phyloP scores from a whole-genome alignment of 2,888 invertebrate species.

The Metopia argyrocephala region DNA sequence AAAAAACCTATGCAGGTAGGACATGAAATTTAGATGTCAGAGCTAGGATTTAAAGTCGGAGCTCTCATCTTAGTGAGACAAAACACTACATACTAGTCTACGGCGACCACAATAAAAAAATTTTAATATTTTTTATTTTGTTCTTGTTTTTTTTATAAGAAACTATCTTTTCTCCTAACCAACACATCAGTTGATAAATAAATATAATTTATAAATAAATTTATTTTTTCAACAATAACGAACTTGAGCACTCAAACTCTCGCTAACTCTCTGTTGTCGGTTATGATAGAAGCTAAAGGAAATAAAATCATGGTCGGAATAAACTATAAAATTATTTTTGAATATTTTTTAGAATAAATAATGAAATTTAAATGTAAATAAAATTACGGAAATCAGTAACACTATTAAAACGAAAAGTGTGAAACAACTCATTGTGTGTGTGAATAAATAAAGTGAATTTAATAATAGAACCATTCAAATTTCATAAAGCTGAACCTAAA shows the following conservation, averaged over 20 bases:
- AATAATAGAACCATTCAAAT: not conserved
- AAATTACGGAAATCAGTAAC: constrained; percentile 42
- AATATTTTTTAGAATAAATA: constrained; percentile 51
- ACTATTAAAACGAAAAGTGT: constrained; percentile 36
- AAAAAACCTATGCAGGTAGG: too few relatives aligned
- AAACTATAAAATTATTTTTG: constrained; percentile 39
- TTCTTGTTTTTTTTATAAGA: too few relatives aligned
- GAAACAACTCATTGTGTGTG: constrained; percentile 48
- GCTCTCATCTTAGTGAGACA: too few relatives aligned
- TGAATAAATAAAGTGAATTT: constrained; percentile 17
- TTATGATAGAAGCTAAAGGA: constrained; percentile 43
- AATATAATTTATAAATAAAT: constrained; percentile 48
- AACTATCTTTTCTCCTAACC: not conserved
- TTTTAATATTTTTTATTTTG: too few relatives aligned
- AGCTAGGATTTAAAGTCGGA: too few relatives aligned
- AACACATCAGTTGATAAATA: constrained; percentile 9
- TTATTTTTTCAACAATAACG: constrained; percentile 27
- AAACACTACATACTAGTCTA: too few relatives aligned
- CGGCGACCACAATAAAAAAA: too few relatives aligned
- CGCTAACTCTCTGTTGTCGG: too few relatives aligned
- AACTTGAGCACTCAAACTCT: not conserved
- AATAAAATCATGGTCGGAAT: constrained; percentile 50
- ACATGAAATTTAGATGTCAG: too few relatives aligned
- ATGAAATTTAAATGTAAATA: constrained; percentile 18
- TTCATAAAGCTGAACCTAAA: too few relatives aligned